These are phyloP conservation scores for Eilema griseolum DNA, from an alignment of 2,888 invertebrate genomes.

Conservation along the genomic window DNA sequence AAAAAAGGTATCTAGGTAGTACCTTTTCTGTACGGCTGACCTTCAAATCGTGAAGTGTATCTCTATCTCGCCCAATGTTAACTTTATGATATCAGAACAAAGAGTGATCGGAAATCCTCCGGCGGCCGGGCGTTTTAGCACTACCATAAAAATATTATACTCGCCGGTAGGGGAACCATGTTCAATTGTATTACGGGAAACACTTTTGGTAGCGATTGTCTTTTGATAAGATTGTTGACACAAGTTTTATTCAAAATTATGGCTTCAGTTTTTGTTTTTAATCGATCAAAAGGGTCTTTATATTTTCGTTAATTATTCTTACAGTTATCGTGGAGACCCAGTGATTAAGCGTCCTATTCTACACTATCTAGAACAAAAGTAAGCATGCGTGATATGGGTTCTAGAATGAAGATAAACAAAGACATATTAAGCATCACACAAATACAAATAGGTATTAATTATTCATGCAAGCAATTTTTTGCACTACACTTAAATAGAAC, in stretches of 20 bases:
- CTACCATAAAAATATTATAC: slow-evolving; percentile 58
- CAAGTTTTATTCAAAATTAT: too few species aligned
- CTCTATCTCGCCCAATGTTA: slow-evolving; percentile 26
- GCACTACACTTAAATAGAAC: too few species aligned
- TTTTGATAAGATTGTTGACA: not conserved
- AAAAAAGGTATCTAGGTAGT: not conserved
- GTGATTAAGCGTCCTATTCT: too few species aligned
- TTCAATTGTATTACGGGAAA: not conserved
- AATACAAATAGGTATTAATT: too few species aligned
- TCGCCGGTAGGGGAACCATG: slow-evolving; percentile 28
- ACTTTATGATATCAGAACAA: slow-evolving; percentile 46
- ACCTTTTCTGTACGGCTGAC: not conserved
- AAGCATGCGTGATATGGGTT: too few species aligned
- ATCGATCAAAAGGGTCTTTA: not conserved
- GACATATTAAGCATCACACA: too few species aligned
- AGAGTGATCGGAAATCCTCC: slow-evolving; percentile 39
- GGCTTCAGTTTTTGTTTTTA: not conserved
- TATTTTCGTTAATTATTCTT: not conserved
- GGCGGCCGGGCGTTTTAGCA: slow-evolving; percentile 53
- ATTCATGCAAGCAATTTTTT: too few species aligned
- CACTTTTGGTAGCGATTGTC: not conserved
- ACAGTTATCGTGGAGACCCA: too few species aligned
- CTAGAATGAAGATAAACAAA: too few species aligned
- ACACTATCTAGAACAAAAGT: too few species aligned
- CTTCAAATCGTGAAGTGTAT: slow-evolving; percentile 32